phyloP scores from a whole-genome alignment of 2,888 invertebrate species.

The Xestia xanthographa region DNA sequence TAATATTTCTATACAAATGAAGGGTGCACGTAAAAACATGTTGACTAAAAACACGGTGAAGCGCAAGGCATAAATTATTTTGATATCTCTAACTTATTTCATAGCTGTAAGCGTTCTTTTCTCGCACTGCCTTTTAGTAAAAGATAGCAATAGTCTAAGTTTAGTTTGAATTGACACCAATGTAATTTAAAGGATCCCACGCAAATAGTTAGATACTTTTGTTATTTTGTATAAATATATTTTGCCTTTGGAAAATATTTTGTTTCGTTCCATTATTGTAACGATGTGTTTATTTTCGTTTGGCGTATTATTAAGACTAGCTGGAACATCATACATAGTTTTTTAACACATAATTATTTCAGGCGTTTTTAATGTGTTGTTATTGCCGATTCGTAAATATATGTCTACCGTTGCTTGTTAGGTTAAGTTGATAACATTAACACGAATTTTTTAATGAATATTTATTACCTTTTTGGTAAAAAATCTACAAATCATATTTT shows the following conservation, averaged over 20 bases:
- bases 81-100: no score
- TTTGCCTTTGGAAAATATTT: background rate
- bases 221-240: background rate
- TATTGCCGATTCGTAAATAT: background rate
- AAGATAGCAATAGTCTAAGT: no score
- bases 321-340: background rate
- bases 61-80: no score
- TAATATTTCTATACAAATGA: no score
- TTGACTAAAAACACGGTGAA: no score
- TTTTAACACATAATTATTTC: background rate
- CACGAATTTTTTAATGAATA: background rate
- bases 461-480: background rate
- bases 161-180: no score
- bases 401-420: background rate
- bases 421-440: background rate
- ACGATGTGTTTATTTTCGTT: constrained; percentile 19
- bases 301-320: background rate
- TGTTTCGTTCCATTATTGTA: background rate
- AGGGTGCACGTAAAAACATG: no score
- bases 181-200: constrained; percentile 8
- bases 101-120: no score
- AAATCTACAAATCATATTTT: background rate
- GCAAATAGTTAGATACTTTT: constrained; percentile 12
- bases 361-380: background rate
- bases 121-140: no score